Evolutionary conservation across 2,888 invertebrate species (phyloP).

Genomic region (Mythimna lalbum): DNA sequence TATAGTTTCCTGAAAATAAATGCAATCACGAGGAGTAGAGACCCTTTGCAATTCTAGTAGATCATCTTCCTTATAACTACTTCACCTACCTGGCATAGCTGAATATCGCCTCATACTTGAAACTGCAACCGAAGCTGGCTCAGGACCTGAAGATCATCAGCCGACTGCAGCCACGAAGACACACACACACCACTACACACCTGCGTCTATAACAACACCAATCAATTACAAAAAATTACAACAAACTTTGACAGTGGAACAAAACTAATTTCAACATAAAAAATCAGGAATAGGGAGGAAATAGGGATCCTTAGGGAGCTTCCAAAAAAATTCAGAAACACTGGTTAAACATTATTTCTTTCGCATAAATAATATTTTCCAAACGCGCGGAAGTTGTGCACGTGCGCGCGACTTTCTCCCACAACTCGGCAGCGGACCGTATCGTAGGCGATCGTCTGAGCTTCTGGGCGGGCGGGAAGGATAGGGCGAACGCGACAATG

Average conservation of each 20-base stretch:
- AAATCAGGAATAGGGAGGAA: conserved; percentile 42
- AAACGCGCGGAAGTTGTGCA: conserved; percentile 80
- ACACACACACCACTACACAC: conserved; percentile 84
- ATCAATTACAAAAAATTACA: conserved; percentile 65
- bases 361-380: conserved; percentile 56
- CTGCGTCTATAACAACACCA: conserved; percentile 74
- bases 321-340: conserved; percentile 50
- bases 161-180: conserved; percentile 74
- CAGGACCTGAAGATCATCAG: conserved; percentile 79
- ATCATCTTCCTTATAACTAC: not conserved
- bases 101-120: conserved; percentile 82
- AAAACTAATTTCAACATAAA: conserved; percentile 46
- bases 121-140: conserved; percentile 66
- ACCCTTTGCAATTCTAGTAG: not conserved
- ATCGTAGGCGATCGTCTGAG: conserved; percentile 82
- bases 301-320: conserved; percentile 32
- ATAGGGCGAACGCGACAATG: conserved; percentile 85
- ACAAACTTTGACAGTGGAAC: conserved; percentile 60
- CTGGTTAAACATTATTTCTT: conserved; percentile 67
- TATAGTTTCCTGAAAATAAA: not conserved
- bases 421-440: conserved; percentile 82
- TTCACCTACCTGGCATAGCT: conserved; percentile 82
- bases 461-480: conserved; percentile 86
- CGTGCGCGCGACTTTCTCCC: conserved; percentile 77
- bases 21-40: not conserved